Conservation (phyloP, 2,113 vertebrate species). For the Perca fluviatilis region DNA sequence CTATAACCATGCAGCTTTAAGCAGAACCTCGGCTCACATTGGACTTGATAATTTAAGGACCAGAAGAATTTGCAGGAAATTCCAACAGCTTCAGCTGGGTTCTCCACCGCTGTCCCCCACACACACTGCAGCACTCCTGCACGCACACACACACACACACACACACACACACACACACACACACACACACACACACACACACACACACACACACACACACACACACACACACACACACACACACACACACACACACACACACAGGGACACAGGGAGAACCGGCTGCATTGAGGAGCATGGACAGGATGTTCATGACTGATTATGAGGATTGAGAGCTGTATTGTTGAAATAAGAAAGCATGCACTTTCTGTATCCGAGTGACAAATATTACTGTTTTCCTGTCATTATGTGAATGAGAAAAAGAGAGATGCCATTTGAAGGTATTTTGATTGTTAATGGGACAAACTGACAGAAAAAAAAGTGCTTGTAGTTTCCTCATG, state of each 20-base stretch:
- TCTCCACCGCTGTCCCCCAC: conserved; percentile 28
- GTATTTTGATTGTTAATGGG: background rate
- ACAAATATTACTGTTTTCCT: conserved; percentile 13
- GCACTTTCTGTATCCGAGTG: conserved; percentile 37
- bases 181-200: background rate
- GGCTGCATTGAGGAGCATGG: conserved; percentile 13
- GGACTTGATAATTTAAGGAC: conserved; percentile 16
- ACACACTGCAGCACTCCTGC: too few relatives aligned
- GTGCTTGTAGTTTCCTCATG: background rate
- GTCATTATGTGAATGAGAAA: background rate
- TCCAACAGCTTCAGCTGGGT: conserved; percentile 57
- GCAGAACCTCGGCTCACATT: conserved; percentile 8
- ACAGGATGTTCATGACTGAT: conserved; percentile 35
- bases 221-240: conserved; percentile 3
- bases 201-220: background rate
- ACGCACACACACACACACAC: background rate
- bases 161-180: conserved; percentile 2
- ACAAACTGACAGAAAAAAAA: background rate
- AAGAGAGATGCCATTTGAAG: background rate
- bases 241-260: background rate
- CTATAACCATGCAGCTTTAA: conserved; percentile 30
- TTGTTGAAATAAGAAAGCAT: conserved; percentile 52
- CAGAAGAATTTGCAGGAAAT: conserved; percentile 63
- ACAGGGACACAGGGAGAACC: conserved; percentile 35
- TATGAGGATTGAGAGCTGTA: conserved; percentile 26